Evolutionary conservation across 2,797 vertebrate species (phyloP).

Genomic region (Columba guinea): DNA sequence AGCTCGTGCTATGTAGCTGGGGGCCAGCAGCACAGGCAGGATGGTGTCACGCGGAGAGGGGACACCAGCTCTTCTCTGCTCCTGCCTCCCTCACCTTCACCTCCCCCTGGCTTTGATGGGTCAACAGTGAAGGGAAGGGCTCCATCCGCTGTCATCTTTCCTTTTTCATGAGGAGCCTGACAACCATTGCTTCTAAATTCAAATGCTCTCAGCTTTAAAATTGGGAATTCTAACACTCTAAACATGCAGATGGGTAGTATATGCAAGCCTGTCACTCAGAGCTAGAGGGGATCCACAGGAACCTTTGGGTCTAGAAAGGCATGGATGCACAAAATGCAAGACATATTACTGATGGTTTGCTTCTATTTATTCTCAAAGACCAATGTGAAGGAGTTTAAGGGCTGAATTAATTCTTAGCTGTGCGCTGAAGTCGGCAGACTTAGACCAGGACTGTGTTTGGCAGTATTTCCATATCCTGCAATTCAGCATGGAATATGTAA

Average conservation of each 20-base stretch:
- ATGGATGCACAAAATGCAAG: neutral
- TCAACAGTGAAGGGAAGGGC: neutral
- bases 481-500: conserved; percentile 65
- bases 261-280: neutral
- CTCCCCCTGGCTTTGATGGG: rapidly evolving
- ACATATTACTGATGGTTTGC: neutral
- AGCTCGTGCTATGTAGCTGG: neutral
- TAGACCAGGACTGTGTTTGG: conserved; percentile 51
- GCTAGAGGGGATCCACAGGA: neutral
- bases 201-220: neutral
- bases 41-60: neutral
- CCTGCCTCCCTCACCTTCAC: neutral
- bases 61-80: neutral
- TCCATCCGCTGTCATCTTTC: neutral
- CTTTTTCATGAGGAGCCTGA: neutral
- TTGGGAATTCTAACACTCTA: neutral
- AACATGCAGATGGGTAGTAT: neutral
- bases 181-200: neutral
- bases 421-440: conserved; percentile 6
- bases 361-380: conserved; percentile 1
- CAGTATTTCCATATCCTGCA: conserved; percentile 46
- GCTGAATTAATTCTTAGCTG: neutral
- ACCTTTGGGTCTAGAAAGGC: neutral
- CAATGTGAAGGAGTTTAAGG: neutral
- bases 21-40: neutral